A percentile compares a stretch with the other conserved stretches of the same genome.
Evolutionary conservation across 2,113 vertebrate genomes (phyloP).

Genomic region (Corapipo altera): DNA sequence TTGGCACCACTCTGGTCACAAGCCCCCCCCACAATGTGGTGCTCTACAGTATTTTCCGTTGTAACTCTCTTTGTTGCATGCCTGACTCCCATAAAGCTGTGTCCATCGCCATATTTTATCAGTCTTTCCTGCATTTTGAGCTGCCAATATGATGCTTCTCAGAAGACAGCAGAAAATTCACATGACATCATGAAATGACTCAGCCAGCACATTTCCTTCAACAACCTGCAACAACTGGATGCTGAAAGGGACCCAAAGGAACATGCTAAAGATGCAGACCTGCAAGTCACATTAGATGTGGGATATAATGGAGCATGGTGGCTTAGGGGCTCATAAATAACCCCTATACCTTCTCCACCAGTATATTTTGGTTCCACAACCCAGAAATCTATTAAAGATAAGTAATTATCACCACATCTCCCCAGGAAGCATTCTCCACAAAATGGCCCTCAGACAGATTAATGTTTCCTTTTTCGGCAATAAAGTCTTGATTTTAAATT

Average conservation of each 20-base stretch:
- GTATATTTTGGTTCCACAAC: neutral
- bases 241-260: neutral
- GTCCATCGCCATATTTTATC: neutral
- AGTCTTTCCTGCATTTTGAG: neutral
- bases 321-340: constrained; percentile 14
- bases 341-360: neutral
- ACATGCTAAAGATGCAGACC: neutral
- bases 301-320: neutral
- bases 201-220: neutral
- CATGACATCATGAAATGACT: neutral
- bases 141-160: neutral
- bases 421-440: constrained; percentile 33
- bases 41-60: neutral
- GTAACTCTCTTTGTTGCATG: neutral
- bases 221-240: neutral
- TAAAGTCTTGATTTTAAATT: constrained; percentile 71
- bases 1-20: neutral
- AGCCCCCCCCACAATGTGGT: accelerated
- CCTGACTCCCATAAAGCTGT: neutral
- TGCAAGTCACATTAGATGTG: neutral
- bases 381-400: constrained; percentile 37
- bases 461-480: constrained; percentile 58
- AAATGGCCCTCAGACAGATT: constrained; percentile 58
- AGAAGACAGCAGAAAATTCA: neutral
- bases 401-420: constrained; percentile 44